phyloP scores from a whole-genome alignment of 2,797 vertebrate genomes.

The Takifugu rubripes region DNA sequence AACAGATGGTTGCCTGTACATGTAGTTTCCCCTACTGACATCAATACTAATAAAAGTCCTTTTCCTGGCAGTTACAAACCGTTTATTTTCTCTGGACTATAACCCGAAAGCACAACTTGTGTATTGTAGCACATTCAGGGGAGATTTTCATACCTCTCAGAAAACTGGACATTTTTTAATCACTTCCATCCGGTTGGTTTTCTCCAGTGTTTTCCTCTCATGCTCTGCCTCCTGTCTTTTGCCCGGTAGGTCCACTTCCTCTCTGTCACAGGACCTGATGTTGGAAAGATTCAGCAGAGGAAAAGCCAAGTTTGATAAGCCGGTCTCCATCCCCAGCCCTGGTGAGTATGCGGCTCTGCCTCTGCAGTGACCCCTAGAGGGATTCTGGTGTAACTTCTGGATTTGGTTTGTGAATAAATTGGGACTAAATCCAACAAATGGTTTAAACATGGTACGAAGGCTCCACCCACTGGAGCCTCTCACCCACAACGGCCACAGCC shows the following conservation, averaged over 20 bases:
- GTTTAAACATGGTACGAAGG: conserved; percentile 25
- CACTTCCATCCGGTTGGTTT: not conserved
- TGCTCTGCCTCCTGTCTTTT: conserved; percentile 16
- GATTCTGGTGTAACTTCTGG: conserved; percentile 20
- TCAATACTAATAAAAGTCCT: not conserved
- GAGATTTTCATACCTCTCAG: not conserved
- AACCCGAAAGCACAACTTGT: conserved; percentile 5
- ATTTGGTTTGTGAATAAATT: conserved; percentile 23
- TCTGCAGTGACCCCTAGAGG: conserved; percentile 55
- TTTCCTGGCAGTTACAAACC: not conserved
- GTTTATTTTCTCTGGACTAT: not conserved
- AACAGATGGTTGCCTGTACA: too few relatives aligned
- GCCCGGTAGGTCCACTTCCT: conserved; percentile 71
- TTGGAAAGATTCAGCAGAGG: conserved; percentile 77
- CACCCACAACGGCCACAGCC: too few relatives aligned
- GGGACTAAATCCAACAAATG: conserved; percentile 38
- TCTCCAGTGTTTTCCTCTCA: not conserved
- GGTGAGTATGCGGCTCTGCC: conserved; percentile 60
- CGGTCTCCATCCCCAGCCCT: conserved; percentile 76
- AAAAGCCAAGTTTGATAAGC: conserved; percentile 79
- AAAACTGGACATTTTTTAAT: too few relatives aligned
- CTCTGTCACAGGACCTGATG: conserved; percentile 79
- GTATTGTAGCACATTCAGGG: not conserved
- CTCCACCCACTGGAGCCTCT: too few relatives aligned
- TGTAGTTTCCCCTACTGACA: not conserved